Conservation (phyloP, 2,113 vertebrate genomes). For the Microcebus murinus region DNA sequence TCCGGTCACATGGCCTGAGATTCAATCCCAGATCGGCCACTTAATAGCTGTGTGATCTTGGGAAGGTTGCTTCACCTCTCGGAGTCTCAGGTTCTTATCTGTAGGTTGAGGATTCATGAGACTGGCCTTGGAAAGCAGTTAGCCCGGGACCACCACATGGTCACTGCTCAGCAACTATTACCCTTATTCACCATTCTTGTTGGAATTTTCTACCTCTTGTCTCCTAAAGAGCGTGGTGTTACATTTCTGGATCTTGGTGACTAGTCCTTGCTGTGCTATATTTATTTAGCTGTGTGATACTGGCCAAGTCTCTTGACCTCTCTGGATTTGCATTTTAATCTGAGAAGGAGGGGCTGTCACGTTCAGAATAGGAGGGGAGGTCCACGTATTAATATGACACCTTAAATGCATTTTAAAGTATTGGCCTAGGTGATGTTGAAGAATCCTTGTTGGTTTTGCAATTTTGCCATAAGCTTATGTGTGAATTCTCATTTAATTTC, state of each 20-base stretch:
- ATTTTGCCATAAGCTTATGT: slow-evolving; percentile 32
- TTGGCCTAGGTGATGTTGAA: background rate
- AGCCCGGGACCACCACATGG: background rate
- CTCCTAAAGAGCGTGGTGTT: background rate
- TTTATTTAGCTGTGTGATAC: background rate
- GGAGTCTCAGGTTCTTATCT: background rate
- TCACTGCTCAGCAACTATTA: background rate
- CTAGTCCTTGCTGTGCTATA: background rate
- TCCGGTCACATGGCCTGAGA: background rate
- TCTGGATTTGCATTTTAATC: background rate
- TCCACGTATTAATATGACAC: too few relatives aligned
- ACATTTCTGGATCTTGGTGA: background rate
- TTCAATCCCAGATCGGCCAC: background rate
- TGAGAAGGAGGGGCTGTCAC: background rate
- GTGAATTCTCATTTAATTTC: slow-evolving; percentile 42
- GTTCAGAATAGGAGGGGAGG: background rate
- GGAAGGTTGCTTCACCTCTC: slow-evolving; percentile 35
- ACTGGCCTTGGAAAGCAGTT: background rate
- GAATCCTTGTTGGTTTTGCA: background rate
- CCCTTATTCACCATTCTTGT: background rate
- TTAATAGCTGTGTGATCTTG: slow-evolving; percentile 38
- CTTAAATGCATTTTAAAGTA: background rate
- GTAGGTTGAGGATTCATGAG: background rate
- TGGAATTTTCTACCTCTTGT: background rate
- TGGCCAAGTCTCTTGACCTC: background rate